A percentile compares a stretch with the other conserved stretches of the same genome.
phyloP scores from a whole-genome alignment of 2,888 invertebrate genomes.

The Napeogenes inachia region DNA sequence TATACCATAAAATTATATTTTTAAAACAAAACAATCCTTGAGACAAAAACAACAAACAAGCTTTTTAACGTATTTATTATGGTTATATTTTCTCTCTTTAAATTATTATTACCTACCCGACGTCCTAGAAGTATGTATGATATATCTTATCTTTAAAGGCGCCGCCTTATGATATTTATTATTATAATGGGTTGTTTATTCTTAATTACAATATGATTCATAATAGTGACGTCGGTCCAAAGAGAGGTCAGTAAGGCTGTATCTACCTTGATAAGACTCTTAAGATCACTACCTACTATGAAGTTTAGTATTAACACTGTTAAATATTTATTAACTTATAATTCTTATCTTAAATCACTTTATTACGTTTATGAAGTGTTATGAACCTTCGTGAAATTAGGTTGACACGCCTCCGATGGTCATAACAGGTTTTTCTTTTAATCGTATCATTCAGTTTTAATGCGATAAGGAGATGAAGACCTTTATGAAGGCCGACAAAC shows the following conservation, averaged over 20 bases:
- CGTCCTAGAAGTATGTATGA: constrained; percentile 13
- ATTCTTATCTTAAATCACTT: no score
- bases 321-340: no score
- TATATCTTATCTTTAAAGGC: constrained; percentile 28
- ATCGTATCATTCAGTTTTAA: not conserved
- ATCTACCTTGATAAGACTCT: not conserved
- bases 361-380: no score
- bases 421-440: constrained; percentile 7
- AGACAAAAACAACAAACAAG: constrained; percentile 29
- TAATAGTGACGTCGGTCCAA: constrained; percentile 23
- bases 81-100: no score
- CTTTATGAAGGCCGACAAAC: constrained; percentile 48
- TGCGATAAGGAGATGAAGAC: constrained; percentile 34
- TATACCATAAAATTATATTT: constrained; percentile 35
- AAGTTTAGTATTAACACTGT: no score
- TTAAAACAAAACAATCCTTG: constrained; percentile 34
- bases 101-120: no score
- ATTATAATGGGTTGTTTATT: constrained; percentile 17
- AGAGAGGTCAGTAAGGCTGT: constrained; percentile 23
- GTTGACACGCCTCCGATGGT: not conserved
- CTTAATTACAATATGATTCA: constrained; percentile 20
- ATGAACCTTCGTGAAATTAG: constrained; percentile 1
- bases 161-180: constrained; percentile 26
- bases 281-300: no score
- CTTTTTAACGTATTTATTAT: no score